These are phyloP conservation scores for Crossaster papposus DNA, from an alignment of 53 echinoderm and acorn worm species.

Conservation along the genomic window DNA sequence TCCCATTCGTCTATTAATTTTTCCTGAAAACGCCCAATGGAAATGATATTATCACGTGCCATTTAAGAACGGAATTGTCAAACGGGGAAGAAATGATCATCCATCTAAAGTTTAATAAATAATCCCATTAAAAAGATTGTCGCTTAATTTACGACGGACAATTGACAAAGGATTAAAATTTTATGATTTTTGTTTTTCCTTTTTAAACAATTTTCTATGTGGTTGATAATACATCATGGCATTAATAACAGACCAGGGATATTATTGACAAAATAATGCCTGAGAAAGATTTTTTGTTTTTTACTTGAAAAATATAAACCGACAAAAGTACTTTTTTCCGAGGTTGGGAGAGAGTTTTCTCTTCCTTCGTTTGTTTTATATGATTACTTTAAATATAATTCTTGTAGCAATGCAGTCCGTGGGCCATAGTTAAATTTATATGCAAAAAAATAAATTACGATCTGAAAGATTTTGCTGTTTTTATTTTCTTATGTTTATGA, in stretches of 20 bases:
- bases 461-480: slow-evolving; percentile 28
- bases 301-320: neutral
- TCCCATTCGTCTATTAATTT: slow-evolving; percentile 1
- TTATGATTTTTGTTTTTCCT: neutral
- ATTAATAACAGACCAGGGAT: neutral
- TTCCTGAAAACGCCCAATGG: slow-evolving; percentile 41
- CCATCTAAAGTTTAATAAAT: neutral
- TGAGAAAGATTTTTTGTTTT: neutral
- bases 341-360: neutral
- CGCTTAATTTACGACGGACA: neutral
- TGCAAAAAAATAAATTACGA: slow-evolving; percentile 21
- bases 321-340: slow-evolving; percentile 40
- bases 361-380: slow-evolving; percentile 29
- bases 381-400: slow-evolving; percentile 23
- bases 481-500: slow-evolving; percentile 51
- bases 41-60: slow-evolving; percentile 44
- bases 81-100: neutral
- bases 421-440: slow-evolving; percentile 47
- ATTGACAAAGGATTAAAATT: neutral
- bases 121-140: neutral
- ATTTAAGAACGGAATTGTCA: neutral
- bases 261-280: neutral
- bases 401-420: slow-evolving; percentile 1
- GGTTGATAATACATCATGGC: slow-evolving; percentile 51
- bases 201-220: neutral